These are phyloP conservation scores for Cotesia chilonis DNA, from an alignment of 1,140 invertebrate genomes.

Conservation along the genomic window DNA sequence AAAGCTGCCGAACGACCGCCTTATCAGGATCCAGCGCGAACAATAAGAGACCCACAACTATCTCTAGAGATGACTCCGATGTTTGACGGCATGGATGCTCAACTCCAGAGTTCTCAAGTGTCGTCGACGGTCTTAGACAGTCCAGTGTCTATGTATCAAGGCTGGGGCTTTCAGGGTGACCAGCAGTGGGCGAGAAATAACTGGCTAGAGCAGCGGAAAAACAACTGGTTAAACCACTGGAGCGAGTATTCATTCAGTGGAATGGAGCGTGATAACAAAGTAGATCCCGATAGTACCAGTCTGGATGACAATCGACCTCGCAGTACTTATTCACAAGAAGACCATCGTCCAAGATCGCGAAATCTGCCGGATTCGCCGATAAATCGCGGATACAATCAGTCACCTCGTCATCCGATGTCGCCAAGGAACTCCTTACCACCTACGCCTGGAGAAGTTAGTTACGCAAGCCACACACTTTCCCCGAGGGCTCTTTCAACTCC, in stretches of 20 bases:
- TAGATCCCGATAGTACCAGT: slow-evolving; percentile 75
- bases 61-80: slow-evolving; percentile 75
- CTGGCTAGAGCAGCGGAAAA: slow-evolving; percentile 59
- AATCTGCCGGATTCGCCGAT: slow-evolving; percentile 52
- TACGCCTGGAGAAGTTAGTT: slow-evolving; percentile 47
- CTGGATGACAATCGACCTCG: slow-evolving; percentile 59
- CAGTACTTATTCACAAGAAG: slow-evolving; percentile 58
- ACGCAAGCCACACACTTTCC: slow-evolving; percentile 40
- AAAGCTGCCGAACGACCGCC: slow-evolving; percentile 47
- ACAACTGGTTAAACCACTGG: slow-evolving; percentile 67
- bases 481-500: slow-evolving; percentile 48
- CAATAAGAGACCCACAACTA: slow-evolving; percentile 52
- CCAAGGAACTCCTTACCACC: slow-evolving; percentile 53
- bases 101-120: slow-evolving; percentile 82
- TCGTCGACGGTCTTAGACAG: slow-evolving; percentile 82
- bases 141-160: slow-evolving; percentile 69
- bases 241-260: slow-evolving; percentile 62
- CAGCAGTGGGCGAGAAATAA: slow-evolving; percentile 57
- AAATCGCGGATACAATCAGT: slow-evolving; percentile 46
- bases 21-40: slow-evolving; percentile 53
- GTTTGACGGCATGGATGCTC: slow-evolving; percentile 78
- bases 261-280: slow-evolving; percentile 67
- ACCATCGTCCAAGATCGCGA: slow-evolving; percentile 55
- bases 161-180: slow-evolving; percentile 62
- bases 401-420: slow-evolving; percentile 56